Conservation (phyloP, 2,888 invertebrate species). For the Dryocosmus kuriphilus region DNA sequence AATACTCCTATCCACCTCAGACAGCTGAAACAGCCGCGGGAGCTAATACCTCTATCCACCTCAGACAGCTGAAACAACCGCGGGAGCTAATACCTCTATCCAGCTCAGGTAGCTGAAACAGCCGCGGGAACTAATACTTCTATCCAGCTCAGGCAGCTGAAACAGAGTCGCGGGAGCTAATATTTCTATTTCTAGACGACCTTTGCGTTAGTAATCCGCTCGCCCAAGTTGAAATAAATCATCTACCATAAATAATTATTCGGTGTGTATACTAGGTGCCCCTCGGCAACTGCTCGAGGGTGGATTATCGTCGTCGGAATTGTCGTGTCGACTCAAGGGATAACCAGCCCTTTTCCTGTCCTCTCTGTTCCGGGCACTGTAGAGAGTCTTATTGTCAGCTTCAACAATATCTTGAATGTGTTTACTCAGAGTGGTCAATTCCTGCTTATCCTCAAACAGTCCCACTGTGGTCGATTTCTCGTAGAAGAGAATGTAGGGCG, state of each 20-base stretch:
- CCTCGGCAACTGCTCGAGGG: conserved; percentile 80
- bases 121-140: no score
- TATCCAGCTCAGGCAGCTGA: no score
- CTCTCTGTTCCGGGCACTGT: conserved; percentile 58
- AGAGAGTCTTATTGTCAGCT: conserved; percentile 65
- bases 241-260: conserved; percentile 67
- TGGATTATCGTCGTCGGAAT: conserved; percentile 78
- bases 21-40: no score
- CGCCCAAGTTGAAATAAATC: no score
- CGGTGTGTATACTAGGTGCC: conserved; percentile 69
- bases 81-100: no score
- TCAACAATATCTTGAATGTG: conserved; percentile 69
- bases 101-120: no score
- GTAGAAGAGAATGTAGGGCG: conserved; percentile 92
- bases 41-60: no score
- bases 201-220: no score
- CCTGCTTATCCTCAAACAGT: conserved; percentile 66
- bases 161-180: no score
- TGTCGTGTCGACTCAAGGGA: conserved; percentile 59
- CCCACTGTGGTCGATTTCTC: conserved; percentile 71
- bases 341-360: conserved; percentile 59
- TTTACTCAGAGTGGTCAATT: conserved; percentile 66
- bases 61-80: no score
- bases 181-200: no score
- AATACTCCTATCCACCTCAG: no score